A percentile compares a stretch with the other conserved stretches of the same genome.
Conservation (phyloP, 1,140 invertebrate genomes). For the Diorhabda elongata region DNA sequence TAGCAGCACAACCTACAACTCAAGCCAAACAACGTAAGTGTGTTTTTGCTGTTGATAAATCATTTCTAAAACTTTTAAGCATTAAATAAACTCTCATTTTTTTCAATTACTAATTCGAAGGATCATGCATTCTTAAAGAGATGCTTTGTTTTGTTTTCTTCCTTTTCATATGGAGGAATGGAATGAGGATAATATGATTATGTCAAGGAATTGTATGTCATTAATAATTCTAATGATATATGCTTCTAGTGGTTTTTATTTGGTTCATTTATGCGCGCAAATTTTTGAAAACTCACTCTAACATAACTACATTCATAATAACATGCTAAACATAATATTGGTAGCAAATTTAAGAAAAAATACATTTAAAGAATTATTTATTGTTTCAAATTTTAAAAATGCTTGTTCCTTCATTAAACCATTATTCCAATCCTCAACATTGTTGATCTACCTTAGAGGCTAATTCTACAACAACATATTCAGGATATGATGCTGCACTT, state of each 20-base stretch:
- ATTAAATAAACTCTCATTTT: not conserved
- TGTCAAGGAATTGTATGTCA: not conserved
- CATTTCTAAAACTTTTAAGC: not conserved
- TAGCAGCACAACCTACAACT: slow-evolving; percentile 47
- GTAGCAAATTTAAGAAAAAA: not conserved
- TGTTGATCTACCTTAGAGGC: slow-evolving; percentile 41
- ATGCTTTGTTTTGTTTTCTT: not conserved
- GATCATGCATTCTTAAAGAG: not conserved
- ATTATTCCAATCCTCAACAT: slow-evolving; percentile 10
- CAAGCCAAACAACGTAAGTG: slow-evolving; percentile 49
- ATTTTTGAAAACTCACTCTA: not conserved
- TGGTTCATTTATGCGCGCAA: not conserved
- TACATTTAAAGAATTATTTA: not conserved
- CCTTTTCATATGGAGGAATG: not conserved
- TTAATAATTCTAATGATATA: not conserved
- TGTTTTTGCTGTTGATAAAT: not conserved
- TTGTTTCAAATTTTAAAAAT: not conserved
- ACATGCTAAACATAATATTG: too few relatives aligned
- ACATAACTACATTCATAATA: too few relatives aligned
- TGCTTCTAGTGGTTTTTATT: not conserved
- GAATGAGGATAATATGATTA: not conserved
- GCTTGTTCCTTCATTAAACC: not conserved
- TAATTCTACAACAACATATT: slow-evolving; percentile 64
- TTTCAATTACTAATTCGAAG: not conserved
- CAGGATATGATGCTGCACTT: slow-evolving; percentile 85